Base-by-base conservation (phyloP, 2,888 invertebrate genomes). In the Drosophila testacea region DNA sequence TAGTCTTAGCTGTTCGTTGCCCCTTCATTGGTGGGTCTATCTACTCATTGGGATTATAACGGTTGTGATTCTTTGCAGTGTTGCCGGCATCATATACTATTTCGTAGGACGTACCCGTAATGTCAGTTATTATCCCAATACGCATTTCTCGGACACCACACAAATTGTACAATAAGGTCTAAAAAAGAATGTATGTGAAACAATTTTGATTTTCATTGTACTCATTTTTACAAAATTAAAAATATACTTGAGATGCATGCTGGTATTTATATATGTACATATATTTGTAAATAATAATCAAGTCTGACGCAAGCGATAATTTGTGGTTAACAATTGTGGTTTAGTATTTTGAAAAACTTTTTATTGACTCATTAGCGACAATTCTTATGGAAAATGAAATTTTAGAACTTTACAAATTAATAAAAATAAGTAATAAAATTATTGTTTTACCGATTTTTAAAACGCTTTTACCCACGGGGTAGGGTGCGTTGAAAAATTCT, bases 81-180 rank as follows among this genome's bases (percentile, higher is more conserved):
- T 44, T 2, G 7, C 1, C 0, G 42, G 28, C 2, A 30, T 69
- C 6, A 9, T 69, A 1, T 28, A 4, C 34, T 44, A 11, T 4
- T 63, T 3, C n/a, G 0, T 47, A 0, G 27, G 7, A 0, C 51
- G 52, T 10, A 9, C 4, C 4, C 6, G 16, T 0, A 28, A 32
- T 11, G 0, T 44, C 4, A 69, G 11, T 11, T 75, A 56, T 4
- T 69, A 63, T 69, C 73, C 70, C 4, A 75, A 73, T 61, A 2
- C 16, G 0, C 38, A 5, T 36, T 56, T 32, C 10, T 4, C 42
- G 0, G 70, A 73, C 10, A 48, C n/a, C 0, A 3, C 27, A 1
- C 10, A 0, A 9, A 59, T 47, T 32, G 2, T 69, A n/a, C 9
- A 11, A 7, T 55, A 54, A 48, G 34, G 3, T 4, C 16, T 16